Evolutionary conservation across 1,140 invertebrate genomes (phyloP), one percentile per base, ranked within the genome.

Genomic region (Polypedilum pembai): DNA sequence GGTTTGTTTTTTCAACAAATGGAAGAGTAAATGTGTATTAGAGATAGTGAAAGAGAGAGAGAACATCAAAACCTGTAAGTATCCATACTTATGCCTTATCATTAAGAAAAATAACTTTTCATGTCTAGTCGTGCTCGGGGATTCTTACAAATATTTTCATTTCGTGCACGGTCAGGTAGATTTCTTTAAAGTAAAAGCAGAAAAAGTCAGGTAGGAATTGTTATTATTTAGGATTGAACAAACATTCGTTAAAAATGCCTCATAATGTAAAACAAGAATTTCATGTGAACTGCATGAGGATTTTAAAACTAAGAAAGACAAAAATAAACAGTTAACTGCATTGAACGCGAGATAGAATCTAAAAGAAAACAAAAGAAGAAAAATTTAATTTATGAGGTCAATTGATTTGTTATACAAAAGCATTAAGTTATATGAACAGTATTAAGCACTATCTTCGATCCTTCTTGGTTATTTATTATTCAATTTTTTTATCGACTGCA

Each of bases 251-350:
- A 56, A 56, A 45, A 15, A 56, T 12, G 12, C 12, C n/a, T 15
- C 12, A 56, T 56, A 12, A 56, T 15, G 12, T n/a, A 56, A 56
- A 8, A 2, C 10, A 56, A 56, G 45, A 56, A 56, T 56, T 56
- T 56, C 45, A 12, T 12, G 45, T 56, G 12, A 56, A 56, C 45
- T 56, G n/a, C 24, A 56, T 56, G 45, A 56, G 15, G 8, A 4
- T 45, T 12, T 45, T 45, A 12, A 45, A 8, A 45, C 8, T n/a
- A n/a, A n/a, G n/a, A 56, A 56, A 33, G 12, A 15, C 12, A 56
- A 56, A n/a, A 56, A 56, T n/a, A 12, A 56, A 56, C 45, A 56
- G 45, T 56, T 56, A 56, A 56, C 45, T 56, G 45, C n/a, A 56
- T 12, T n/a, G n/a, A 4, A 56, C 45, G n/a, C 3, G 4, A 12